phyloP scores from a whole-genome alignment of 1,140 invertebrate species.

The Carposina sasakii region DNA sequence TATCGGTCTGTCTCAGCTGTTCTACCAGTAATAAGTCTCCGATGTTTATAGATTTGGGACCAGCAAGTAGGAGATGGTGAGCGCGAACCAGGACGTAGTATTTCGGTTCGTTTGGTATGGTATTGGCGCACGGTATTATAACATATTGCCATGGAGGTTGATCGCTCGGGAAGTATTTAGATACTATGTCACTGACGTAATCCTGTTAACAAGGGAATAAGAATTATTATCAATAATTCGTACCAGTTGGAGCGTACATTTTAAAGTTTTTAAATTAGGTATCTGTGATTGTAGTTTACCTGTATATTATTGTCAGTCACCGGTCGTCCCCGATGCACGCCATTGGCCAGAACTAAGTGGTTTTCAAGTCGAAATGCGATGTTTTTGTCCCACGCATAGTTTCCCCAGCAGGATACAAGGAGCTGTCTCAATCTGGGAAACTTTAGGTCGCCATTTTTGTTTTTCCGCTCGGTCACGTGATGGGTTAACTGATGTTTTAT shows the following conservation, averaged over 20 bases:
- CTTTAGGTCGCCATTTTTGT: conserved; percentile 72
- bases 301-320: conserved; percentile 83
- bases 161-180: conserved; percentile 80
- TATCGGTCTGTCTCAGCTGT: conserved; percentile 62
- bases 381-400: conserved; percentile 78
- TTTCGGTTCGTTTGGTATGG: conserved; percentile 71
- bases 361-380: conserved; percentile 79
- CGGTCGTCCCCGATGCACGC: conserved; percentile 77
- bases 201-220: conserved; percentile 73
- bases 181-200: conserved; percentile 84
- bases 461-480: conserved; percentile 72
- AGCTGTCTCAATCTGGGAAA: conserved; percentile 76
- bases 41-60: conserved; percentile 79
- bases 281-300: conserved; percentile 51
- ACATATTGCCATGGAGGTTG: conserved; percentile 87
- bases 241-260: too few relatives aligned
- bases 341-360: conserved; percentile 77
- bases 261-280: neutral
- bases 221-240: too few relatives aligned
- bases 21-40: conserved; percentile 82
- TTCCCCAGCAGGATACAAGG: conserved; percentile 77
- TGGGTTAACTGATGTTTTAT: conserved; percentile 63
- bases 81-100: conserved; percentile 83
- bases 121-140: conserved; percentile 81
- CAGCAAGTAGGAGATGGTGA: conserved; percentile 82